Conservation (phyloP, 2,888 invertebrate species). For the Aromia moschata region DNA sequence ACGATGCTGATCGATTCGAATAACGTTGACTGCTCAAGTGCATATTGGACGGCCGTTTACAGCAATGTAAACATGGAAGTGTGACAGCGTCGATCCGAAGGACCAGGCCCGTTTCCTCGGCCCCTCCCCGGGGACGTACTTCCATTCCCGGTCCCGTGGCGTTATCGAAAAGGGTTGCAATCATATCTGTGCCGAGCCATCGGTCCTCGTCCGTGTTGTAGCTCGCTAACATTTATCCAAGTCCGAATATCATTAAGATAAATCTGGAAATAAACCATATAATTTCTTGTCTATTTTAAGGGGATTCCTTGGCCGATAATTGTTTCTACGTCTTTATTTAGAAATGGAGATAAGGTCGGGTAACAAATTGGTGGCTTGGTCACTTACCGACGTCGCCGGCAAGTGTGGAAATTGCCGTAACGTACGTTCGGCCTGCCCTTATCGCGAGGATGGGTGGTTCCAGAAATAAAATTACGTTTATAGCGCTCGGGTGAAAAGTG, state of each 20-base stretch:
- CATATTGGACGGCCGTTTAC: conserved; percentile 47
- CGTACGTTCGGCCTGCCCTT: neutral
- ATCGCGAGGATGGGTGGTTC: neutral
- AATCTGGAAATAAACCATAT: conserved; percentile 25
- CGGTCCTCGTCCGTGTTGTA: conserved; percentile 24
- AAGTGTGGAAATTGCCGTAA: neutral
- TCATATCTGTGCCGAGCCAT: conserved; percentile 31
- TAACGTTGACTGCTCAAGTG: conserved; percentile 42
- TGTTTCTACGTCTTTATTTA: conserved; percentile 17
- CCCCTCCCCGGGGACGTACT: conserved; percentile 38
- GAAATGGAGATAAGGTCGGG: neutral
- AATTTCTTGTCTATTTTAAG: conserved; percentile 22
- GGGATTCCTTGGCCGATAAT: conserved; percentile 18
- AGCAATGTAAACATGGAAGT: conserved; percentile 47
- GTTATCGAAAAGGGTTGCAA: conserved; percentile 35
- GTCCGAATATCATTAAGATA: conserved; percentile 44
- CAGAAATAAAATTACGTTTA: conserved; percentile 1
- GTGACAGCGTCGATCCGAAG: conserved; percentile 32
- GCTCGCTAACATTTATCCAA: conserved; percentile 36
- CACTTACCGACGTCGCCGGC: neutral
- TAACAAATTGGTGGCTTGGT: conserved; percentile 9
- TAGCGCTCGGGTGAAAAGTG: neutral
- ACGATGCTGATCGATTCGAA: conserved; percentile 27
- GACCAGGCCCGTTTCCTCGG: conserved; percentile 32
- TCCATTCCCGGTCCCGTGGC: conserved; percentile 31